Conservation (phyloP, 1,140 invertebrate genomes). For the Drosophila fuyamai region DNA sequence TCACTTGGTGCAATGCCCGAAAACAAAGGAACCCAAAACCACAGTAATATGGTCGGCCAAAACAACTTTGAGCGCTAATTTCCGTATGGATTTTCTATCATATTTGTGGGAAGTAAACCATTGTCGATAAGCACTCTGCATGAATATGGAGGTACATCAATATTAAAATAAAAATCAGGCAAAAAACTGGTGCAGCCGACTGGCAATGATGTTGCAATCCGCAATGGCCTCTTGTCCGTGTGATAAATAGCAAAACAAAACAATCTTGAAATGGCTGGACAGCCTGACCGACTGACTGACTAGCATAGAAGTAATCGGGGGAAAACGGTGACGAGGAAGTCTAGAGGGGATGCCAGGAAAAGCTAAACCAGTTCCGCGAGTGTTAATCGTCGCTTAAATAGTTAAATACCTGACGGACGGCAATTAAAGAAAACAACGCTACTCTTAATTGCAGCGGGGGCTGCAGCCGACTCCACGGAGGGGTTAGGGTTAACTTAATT, state of each 20-base stretch:
- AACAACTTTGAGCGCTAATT: conserved; percentile 59
- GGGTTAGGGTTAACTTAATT: conserved; percentile 48
- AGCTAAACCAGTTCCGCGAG: conserved; percentile 68
- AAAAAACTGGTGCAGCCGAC: conserved; percentile 53
- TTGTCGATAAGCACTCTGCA: conserved; percentile 41
- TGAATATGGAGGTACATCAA: conserved; percentile 16
- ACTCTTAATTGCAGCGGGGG: conserved; percentile 41
- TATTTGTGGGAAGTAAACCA: conserved; percentile 39
- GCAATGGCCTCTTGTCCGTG: conserved; percentile 41
- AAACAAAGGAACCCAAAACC: conserved; percentile 17
- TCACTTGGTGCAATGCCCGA: conserved; percentile 46
- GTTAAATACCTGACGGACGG: conserved; percentile 30
- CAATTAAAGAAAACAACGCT: conserved; percentile 59
- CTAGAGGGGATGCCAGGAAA: conserved; percentile 39
- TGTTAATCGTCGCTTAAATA: conserved; percentile 60
- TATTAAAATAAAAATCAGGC: conserved; percentile 16
- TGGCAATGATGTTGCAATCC: conserved; percentile 30
- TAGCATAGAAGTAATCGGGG: conserved; percentile 2
- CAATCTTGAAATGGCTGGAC: conserved; percentile 39
- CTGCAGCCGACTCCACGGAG: conserved; percentile 18
- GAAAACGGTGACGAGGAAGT: neutral
- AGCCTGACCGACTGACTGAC: conserved; percentile 18
- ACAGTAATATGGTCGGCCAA: conserved; percentile 13
- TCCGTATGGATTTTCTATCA: conserved; percentile 61
- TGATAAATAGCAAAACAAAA: conserved; percentile 43